Conservation (phyloP, 2,888 invertebrate species). For the Erebia aethiops region DNA sequence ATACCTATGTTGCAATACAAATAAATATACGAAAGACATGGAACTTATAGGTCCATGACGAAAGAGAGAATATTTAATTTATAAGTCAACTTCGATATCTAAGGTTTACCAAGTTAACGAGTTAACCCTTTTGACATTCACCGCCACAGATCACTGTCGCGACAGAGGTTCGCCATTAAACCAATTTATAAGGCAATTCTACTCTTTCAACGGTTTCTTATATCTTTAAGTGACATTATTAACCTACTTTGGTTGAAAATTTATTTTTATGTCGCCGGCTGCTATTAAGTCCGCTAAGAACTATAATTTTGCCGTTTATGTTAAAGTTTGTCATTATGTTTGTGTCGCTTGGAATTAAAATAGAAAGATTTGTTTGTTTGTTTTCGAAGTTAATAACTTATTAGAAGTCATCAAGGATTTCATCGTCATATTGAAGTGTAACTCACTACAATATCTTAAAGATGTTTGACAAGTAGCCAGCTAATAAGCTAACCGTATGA, state of each 20-base stretch:
- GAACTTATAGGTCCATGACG: too few species aligned
- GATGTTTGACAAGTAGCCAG: too few species aligned
- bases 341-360: too few species aligned
- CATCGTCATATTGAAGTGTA: too few species aligned
- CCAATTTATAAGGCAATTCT: constrained; percentile 31
- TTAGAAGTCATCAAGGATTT: too few species aligned
- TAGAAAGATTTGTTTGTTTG: too few species aligned
- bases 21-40: too few species aligned
- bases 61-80: constrained; percentile 7
- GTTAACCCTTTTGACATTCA: constrained; percentile 32
- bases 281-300: neutral
- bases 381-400: too few species aligned
- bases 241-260: constrained; percentile 26
- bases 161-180: constrained; percentile 31
- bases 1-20: too few species aligned
- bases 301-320: neutral
- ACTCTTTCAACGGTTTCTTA: constrained; percentile 24
- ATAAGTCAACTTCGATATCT: constrained; percentile 12
- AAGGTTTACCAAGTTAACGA: constrained; percentile 33
- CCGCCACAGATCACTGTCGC: constrained; percentile 30
- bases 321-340: neutral
- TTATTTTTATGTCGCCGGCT: constrained; percentile 20
- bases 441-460: too few species aligned
- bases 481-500: too few species aligned
- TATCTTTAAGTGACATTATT: constrained; percentile 28